A percentile compares a stretch with the other conserved stretches of the same genome.
phyloP scores from a whole-genome alignment of 2,113 vertebrate species.

The Canis aureus region DNA sequence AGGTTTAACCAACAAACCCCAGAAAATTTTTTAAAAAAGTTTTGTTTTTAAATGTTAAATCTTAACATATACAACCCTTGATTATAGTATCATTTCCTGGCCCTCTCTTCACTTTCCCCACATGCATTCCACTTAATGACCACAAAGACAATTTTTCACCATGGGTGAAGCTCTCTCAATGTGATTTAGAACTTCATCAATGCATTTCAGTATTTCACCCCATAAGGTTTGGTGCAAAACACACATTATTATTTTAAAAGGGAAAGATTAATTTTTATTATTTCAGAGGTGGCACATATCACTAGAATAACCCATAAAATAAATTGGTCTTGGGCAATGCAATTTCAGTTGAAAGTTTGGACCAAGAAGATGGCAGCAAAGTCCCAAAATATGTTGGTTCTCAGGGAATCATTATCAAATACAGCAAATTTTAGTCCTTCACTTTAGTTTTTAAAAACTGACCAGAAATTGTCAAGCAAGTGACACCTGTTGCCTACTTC shows the following conservation, averaged over 20 bases:
- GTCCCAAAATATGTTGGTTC: neutral
- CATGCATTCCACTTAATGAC: neutral
- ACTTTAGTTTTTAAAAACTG: neutral
- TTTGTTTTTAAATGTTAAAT: neutral
- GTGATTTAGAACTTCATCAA: neutral
- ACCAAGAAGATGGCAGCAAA: neutral
- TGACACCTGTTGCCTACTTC: neutral
- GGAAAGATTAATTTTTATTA: conserved; percentile 63
- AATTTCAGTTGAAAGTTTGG: conserved; percentile 40
- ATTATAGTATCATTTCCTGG: neutral
- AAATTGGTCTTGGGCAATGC: conserved; percentile 43
- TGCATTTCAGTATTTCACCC: neutral
- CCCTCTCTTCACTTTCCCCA: neutral
- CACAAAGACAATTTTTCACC: conserved; percentile 5
- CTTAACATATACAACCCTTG: neutral
- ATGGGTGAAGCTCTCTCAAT: neutral
- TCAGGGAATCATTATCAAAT: neutral
- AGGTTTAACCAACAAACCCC: conserved; percentile 1
- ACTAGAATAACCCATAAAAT: conserved; percentile 36
- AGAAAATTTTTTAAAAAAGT: neutral
- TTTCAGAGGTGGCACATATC: neutral
- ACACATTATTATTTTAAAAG: conserved; percentile 45
- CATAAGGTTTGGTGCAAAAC: neutral
- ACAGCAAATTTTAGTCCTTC: neutral
- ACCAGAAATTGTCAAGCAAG: neutral